Evolutionary conservation across 2,888 invertebrate genomes (phyloP), one percentile per base, ranked within the genome.

Genomic region (Gryllus longicercus): DNA sequence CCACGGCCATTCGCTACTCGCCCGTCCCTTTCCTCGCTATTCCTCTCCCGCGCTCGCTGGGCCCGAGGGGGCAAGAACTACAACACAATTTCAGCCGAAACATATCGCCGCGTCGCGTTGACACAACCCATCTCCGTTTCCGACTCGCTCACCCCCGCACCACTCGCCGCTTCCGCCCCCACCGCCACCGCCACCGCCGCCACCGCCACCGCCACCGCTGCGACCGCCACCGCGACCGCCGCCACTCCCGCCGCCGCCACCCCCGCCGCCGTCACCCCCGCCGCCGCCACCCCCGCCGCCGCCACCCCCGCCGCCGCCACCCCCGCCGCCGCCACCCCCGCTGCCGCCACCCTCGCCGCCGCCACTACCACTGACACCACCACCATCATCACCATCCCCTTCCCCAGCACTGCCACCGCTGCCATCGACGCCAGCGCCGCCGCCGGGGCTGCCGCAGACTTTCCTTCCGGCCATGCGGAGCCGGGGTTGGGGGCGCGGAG

Each of bases 31-130:
- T 38, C 5, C 14, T 11, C 63, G 63, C 63, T 3, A 63, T 14
- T 63, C n/a, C 14, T 18, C 63, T 63, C n/a, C 16, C 14, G 5
- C 63, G 63, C 63, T n/a, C 14, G 63, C 63, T 11, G 63, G 63
- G 63, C 63, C 63, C 63, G 16, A 5, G 63, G 63, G 63, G 14
- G 11, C 11, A 63, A 63, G 38, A 38, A 38, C 38, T 38, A 38
- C 63, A 63, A 63, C 63, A 63, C 63, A 63, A 63, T 63, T 63
- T 63, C 63, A n/a, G 16, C 63, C n/a, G 63, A 63, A 63, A 63
- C 63, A 63, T 63, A 63, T 63, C 63, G 63, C n/a, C n/a, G 16
- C n/a, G 1, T 3, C 14, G 63, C 63, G 16, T 63, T 63, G 16
- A 16, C 63, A 16, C 63, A 16, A 63, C 16, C 63, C 63, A 63